Conservation (phyloP, 2,797 vertebrate species). For the Scomberomorus guttatus region DNA sequence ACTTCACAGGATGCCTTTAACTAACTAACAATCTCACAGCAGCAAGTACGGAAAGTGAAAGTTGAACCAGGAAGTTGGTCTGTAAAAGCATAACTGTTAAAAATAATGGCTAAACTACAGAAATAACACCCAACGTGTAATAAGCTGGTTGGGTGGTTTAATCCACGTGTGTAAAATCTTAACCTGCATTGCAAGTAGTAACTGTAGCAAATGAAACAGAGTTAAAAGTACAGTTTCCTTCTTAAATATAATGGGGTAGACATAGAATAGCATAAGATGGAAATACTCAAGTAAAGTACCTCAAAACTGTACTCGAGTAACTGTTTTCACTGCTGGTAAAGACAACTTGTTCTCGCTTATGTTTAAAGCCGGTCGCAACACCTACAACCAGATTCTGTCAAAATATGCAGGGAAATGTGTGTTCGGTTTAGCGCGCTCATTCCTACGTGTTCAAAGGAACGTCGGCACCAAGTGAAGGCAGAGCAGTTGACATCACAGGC, state of each 20-base stretch:
- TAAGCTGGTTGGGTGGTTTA: not conserved
- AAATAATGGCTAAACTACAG: no score
- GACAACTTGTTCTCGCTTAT: constrained; percentile 58
- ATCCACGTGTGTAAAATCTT: not conserved
- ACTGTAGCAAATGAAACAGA: not conserved
- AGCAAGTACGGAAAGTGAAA: not conserved
- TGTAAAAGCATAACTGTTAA: not conserved
- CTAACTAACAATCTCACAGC: not conserved
- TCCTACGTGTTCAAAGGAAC: constrained; percentile 70
- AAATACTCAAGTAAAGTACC: constrained; percentile 5
- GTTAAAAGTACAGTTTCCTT: not conserved
- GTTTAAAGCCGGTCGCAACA: constrained; percentile 55
- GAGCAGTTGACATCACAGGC: constrained; percentile 73
- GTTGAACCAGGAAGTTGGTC: not conserved
- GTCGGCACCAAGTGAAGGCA: constrained; percentile 57
- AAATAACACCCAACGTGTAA: no score
- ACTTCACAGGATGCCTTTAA: no score
- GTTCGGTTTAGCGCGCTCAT: constrained; percentile 43
- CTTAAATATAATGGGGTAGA: not conserved
- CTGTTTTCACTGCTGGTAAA: constrained; percentile 50
- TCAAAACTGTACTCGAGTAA: constrained; percentile 26
- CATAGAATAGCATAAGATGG: not conserved
- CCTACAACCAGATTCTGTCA: constrained; percentile 63
- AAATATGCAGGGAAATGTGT: constrained; percentile 39
- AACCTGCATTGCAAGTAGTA: not conserved